Evolutionary conservation across 1,140 invertebrate species (phyloP), one percentile per base, ranked within the genome.

Genomic region (Drosophila neocordata): DNA sequence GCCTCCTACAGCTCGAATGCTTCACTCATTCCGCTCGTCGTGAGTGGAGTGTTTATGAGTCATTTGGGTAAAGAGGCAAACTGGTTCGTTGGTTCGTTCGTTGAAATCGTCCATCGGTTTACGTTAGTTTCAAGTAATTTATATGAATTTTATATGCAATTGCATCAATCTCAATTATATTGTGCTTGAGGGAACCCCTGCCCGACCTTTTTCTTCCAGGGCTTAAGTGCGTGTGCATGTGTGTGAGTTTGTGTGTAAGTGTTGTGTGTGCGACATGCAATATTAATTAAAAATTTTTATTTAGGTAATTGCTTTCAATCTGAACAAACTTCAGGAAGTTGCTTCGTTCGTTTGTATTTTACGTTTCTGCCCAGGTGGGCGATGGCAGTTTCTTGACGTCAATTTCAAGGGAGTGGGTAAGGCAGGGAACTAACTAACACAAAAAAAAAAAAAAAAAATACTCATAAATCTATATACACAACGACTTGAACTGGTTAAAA

Each of bases 241-340:
- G 22, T 18, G 27, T 7, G 9, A 37, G 1, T 38, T 9, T 18
- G 61, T 15, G 53, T 15, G 37, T 48, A 44, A 20, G 31, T 24
- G 12, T 31, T 15, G 56, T 64, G 68, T 77, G 65, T 78, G 65
- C 70, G 73, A 85, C 78, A 85, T 85, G 82, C 74, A 85, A 87
- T 85, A 85, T 87, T 85, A 85, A 85, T 85, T 87, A 77, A 88
- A 65, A 44, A 68, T 82, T 88, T 85, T 85, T 85, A 87, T 87
- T 85, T 87, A 75, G 67, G 81, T 73, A 80, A 84, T 80, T 84
- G 80, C 73, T 77, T 69, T 84, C 60, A 73, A 59, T 60, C 79
- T 60, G 65, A 67, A 52, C 53, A 44, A 53, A 72, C 70, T 74
- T 53, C 24, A 61, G 74, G 48, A 77, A 73, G 44, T 58, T 44